Base-by-base conservation (phyloP, 1,140 invertebrate species). In the Atta cephalotes region DNA sequence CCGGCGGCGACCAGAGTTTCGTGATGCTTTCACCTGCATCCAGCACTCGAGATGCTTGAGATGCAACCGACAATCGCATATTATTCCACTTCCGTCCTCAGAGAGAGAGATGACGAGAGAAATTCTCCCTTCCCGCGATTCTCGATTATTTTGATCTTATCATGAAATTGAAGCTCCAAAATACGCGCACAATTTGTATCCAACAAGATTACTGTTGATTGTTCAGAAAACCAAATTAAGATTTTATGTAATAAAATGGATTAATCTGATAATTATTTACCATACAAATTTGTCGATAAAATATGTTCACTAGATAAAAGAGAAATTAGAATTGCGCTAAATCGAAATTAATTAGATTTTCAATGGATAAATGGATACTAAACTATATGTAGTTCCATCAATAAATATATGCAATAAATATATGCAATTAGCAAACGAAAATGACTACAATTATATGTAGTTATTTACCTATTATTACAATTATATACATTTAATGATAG, bases 21-120 rank as follows among this genome's bases (percentile, higher is more conserved):
- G 77, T 35, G 53, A 63, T 82, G 87, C 85, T 88, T 87, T 88
- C 87, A 88, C 87, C 71, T 53, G 79, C 71, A 82, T 88, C 77
- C 81, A 77, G 25, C 39, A 49, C 76, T 28, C 31, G 51, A 51
- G 58, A 49, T 62, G 14, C 45, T 80, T 45, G 70, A 65, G 79
- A 87, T 62, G 85, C 85, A 7, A 31, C 45, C 66, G 39, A 25
- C 68, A 58, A 45, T 58, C 70, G 39, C 62, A 51, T 68, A 76
- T 87, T 87, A 85, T 85, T 72, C 62, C 49, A 16, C 18, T 77
- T 77, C 56, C 21, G 35, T 25, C 4, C 56, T 31, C 14, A 5
- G 1, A 16, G 31, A 58, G 71, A 39, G n/a, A 60, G 14, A 77
- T n/a, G 14, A 76, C 53, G 35, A 62, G n/a, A 21, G 35, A 16